Evolutionary conservation across 2,113 vertebrate species (phyloP), one percentile per base, ranked within the genome.

Genomic region (Sebastes schlegelii): DNA sequence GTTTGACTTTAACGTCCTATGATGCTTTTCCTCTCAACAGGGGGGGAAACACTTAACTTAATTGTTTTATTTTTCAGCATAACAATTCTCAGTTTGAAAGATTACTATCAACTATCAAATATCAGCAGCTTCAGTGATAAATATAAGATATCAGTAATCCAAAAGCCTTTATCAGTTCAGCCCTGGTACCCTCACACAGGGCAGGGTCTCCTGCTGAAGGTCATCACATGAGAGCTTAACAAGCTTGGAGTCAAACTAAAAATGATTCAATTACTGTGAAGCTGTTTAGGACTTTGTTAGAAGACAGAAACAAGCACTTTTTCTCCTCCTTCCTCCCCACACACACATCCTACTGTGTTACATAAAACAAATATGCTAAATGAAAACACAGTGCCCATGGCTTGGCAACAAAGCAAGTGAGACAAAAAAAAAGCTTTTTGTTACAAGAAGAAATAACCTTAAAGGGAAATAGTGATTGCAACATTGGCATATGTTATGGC

Each of bases 201-300:
- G 63, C 11, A 40, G 13, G 11, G n/a, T 43, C 17, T 82, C 73
- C 48, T 63, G 17, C 62, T 62, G 43, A 82, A 85, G 77, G 81
- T 85, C 83, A 85, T 77, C 73, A 67, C 61, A 84, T 83, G n/a
- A 43, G 54, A 76, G 68, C 66, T 79, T 83, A 84, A 90, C 70
- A 90, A 85, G 84, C 73, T 85, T 17, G 54, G 34, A 70, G 79
- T 83, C 76, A 74, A 81, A 79, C 60, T 75, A 21, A 83, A 90
- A 86, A 79, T 51, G 45, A 71, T 71, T 54, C 1, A 68, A 43
- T 86, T 77, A 74, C 63, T 48, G 64, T 21, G 51, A 76, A 14
- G n/a, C 7, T 66, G 42, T 69, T 63, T 60, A n/a, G 40, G 66
- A 64, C 64, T 80, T 54, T 83, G 23, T 42, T 43, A 46, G 61